Percentiles rank a stretch among this genome's conserved stretches.
Conservation (phyloP, 2,797 vertebrate species). For the Melanotaenia maccullochi region DNA sequence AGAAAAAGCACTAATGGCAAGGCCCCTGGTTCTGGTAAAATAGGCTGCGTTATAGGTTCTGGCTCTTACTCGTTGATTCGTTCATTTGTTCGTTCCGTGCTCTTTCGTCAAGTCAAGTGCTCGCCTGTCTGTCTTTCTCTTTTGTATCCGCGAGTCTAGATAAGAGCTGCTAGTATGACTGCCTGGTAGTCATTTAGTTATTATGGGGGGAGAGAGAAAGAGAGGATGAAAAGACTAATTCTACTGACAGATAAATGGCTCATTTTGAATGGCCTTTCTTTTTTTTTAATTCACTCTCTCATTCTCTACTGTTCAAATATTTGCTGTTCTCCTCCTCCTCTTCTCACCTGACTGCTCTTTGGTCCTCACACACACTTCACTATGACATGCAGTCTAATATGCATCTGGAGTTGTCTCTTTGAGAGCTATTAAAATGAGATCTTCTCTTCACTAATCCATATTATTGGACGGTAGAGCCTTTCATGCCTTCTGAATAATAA, state of each 20-base stretch:
- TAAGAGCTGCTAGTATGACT: conserved; percentile 88
- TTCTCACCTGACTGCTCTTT: conserved; percentile 59
- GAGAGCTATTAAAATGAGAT: conserved; percentile 75
- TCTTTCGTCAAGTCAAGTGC: conserved; percentile 93
- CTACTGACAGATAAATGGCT: conserved; percentile 77
- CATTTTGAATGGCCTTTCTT: conserved; percentile 75
- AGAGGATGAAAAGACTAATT: conserved; percentile 77
- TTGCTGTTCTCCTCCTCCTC: conserved; percentile 63
- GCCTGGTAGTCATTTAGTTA: conserved; percentile 89
- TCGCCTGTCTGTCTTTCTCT: conserved; percentile 87
- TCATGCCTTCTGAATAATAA: conserved; percentile 58
- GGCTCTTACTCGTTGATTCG: conserved; percentile 85
- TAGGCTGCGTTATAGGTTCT: conserved; percentile 89
- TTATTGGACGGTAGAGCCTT: conserved; percentile 63
- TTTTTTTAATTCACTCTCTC: conserved; percentile 75
- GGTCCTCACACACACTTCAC: conserved; percentile 28
- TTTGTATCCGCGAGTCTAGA: conserved; percentile 74
- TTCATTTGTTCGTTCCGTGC: conserved; percentile 82
- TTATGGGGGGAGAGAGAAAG: conserved; percentile 64
- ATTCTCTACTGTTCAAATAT: conserved; percentile 70
- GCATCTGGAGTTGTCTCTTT: conserved; percentile 66
- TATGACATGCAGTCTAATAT: conserved; percentile 65
- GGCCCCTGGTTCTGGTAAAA: conserved; percentile 93
- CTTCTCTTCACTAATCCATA: conserved; percentile 68
- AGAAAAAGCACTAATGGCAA: conserved; percentile 88